Evolutionary conservation across 1,140 invertebrate genomes (phyloP).

Genomic region (Pseudomyrmex sp.): DNA sequence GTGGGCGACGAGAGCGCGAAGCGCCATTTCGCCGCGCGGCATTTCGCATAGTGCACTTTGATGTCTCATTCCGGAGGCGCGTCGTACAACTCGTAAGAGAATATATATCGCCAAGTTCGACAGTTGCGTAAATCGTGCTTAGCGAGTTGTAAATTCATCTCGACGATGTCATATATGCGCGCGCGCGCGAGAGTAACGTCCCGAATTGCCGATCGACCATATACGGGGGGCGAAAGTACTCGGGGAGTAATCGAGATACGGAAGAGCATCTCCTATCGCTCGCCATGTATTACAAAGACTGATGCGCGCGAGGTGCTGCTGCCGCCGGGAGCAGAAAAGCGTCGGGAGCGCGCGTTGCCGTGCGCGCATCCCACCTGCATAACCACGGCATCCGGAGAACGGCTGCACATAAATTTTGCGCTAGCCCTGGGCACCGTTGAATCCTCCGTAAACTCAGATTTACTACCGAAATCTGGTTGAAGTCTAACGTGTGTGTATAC

Average conservation of each 20-base stretch:
- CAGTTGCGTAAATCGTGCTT: slow-evolving; percentile 14
- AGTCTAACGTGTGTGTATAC: slow-evolving; percentile 59
- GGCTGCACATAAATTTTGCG: slow-evolving; percentile 73
- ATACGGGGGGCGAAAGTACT: slow-evolving; percentile 24
- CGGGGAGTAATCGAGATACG: slow-evolving; percentile 37
- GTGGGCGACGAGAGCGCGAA: not conserved
- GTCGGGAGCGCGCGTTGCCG: slow-evolving; percentile 3
- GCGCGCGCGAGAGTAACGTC: not conserved
- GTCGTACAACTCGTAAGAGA: slow-evolving; percentile 1
- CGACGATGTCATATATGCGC: not conserved
- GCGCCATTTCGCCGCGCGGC: not conserved
- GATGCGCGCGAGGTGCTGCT: slow-evolving; percentile 29
- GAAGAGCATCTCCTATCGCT: slow-evolving; percentile 47
- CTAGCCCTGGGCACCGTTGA: slow-evolving; percentile 61
- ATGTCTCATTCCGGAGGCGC: not conserved
- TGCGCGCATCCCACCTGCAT: slow-evolving; percentile 36
- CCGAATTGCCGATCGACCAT: slow-evolving; percentile 46
- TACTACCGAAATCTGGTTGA: slow-evolving; percentile 72
- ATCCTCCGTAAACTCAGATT: slow-evolving; percentile 75
- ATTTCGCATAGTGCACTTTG: slow-evolving; percentile 17
- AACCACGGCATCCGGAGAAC: slow-evolving; percentile 56
- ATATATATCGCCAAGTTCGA: slow-evolving; percentile 18
- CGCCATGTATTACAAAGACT: slow-evolving; percentile 62
- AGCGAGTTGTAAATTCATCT: slow-evolving; percentile 20
- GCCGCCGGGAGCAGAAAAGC: slow-evolving; percentile 26